Conservation (phyloP, 2,113 vertebrate genomes). For the Mola mola region DNA sequence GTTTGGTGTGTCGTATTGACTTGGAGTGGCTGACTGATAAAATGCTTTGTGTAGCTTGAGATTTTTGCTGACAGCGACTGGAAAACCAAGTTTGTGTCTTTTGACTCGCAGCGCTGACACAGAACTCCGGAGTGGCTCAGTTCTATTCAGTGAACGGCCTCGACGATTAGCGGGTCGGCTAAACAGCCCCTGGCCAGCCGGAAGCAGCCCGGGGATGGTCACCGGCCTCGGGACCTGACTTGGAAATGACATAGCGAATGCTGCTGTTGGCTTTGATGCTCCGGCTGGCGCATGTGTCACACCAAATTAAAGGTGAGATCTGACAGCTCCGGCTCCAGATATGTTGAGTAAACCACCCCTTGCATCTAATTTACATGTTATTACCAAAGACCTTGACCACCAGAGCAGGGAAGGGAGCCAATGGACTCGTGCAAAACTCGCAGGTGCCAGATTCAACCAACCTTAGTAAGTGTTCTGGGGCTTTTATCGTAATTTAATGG, state of each 20-base stretch:
- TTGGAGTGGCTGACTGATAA: no score
- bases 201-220: neutral
- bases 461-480: conserved; percentile 2
- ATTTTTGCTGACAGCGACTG: conserved; percentile 15
- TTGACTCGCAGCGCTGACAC: conserved; percentile 47
- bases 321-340: conserved; percentile 43
- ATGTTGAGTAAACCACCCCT: conserved; percentile 28
- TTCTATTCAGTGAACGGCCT: conserved; percentile 51
- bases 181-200: conserved; percentile 17
- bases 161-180: conserved; percentile 59
- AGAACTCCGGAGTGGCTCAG: conserved; percentile 4
- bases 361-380: conserved; percentile 64
- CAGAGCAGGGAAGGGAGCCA: conserved; percentile 10
- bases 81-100: conserved; percentile 24
- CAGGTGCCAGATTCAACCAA: conserved; percentile 53
- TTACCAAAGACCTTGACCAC: conserved; percentile 42
- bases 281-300: conserved; percentile 43
- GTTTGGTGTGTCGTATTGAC: no score
- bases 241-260: conserved; percentile 23
- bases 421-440: conserved; percentile 30
- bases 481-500: conserved; percentile 13
- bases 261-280: conserved; percentile 41
- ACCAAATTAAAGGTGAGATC: conserved; percentile 50
- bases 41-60: neutral
- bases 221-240: no score